Conservation (phyloP, 2,113 vertebrate genomes). For the Cyanoderma ruficeps region DNA sequence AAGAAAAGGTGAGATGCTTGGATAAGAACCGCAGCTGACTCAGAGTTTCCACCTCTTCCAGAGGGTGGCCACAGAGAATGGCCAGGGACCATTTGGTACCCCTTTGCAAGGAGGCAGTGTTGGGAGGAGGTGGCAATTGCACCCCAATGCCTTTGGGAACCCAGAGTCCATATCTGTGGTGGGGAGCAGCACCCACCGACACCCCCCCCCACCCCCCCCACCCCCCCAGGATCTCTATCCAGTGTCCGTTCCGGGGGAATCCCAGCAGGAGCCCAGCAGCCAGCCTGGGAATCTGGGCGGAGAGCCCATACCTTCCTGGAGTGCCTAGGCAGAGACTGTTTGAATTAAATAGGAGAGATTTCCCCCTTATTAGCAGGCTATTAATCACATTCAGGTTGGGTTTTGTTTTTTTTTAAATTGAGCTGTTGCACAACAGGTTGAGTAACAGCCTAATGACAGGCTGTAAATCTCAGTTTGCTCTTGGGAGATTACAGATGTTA, state of each 20-base stretch:
- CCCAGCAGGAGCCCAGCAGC: not conserved
- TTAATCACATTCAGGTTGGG: slow-evolving; percentile 38
- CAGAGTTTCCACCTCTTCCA: slow-evolving; percentile 51
- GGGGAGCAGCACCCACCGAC: not conserved
- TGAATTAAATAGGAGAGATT: slow-evolving; percentile 59
- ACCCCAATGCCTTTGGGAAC: not conserved
- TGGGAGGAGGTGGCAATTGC: rapidly evolving
- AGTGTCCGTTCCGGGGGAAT: rapidly evolving
- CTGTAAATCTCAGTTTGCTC: slow-evolving; percentile 70
- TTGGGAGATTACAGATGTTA: slow-evolving; percentile 68
- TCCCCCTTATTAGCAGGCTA: slow-evolving; percentile 64
- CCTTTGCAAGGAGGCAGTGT: rapidly evolving
- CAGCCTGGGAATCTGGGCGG: not conserved
- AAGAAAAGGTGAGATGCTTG: slow-evolving; percentile 38
- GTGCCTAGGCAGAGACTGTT: not conserved
- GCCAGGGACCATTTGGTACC: not conserved
- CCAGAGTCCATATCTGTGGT: not conserved
- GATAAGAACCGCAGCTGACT: slow-evolving; percentile 29
- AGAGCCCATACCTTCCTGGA: slow-evolving; percentile 31
- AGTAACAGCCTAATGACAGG: slow-evolving; percentile 67
- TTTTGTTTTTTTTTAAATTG: not conserved
- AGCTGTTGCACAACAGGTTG: slow-evolving; percentile 66
- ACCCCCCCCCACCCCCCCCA: no score
- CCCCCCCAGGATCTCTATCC: not conserved
- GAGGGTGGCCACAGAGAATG: not conserved